phyloP scores from a whole-genome alignment of 2,888 invertebrate species.

The Palloptera scutellata region DNA sequence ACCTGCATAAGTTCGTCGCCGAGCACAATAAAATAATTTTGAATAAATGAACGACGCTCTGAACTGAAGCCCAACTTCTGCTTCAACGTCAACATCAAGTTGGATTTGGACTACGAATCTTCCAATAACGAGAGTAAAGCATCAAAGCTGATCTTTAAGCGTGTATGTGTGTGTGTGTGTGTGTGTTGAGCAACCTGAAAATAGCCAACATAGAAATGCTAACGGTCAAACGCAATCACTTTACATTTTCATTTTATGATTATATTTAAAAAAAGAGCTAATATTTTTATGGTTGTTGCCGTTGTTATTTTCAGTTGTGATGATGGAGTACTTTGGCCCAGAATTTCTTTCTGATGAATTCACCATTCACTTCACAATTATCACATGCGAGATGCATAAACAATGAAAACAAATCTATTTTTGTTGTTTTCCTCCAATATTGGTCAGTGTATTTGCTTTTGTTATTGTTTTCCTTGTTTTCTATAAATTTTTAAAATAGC shows the following conservation, averaged over 20 bases:
- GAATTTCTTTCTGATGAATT: neutral
- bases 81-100: neutral
- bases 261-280: too few relatives aligned
- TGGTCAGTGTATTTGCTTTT: neutral
- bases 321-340: slow-evolving; percentile 1
- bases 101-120: neutral
- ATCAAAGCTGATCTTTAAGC: neutral
- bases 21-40: slow-evolving; percentile 1
- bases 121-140: neutral
- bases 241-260: neutral
- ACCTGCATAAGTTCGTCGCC: slow-evolving; percentile 2
- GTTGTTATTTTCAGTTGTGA: neutral
- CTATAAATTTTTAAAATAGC: too few relatives aligned
- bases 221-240: slow-evolving; percentile 2
- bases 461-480: neutral
- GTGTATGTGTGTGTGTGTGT: neutral
- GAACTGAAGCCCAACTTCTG: neutral
- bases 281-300: neutral
- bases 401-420: neutral
- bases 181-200: slow-evolving; percentile 4
- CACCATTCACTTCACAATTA: neutral
- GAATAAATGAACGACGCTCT: neutral
- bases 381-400: neutral
- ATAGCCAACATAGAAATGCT: neutral
- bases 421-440: neutral